phyloP scores from a whole-genome alignment of 2,888 invertebrate species.

The Neocrepidodera transversa region DNA sequence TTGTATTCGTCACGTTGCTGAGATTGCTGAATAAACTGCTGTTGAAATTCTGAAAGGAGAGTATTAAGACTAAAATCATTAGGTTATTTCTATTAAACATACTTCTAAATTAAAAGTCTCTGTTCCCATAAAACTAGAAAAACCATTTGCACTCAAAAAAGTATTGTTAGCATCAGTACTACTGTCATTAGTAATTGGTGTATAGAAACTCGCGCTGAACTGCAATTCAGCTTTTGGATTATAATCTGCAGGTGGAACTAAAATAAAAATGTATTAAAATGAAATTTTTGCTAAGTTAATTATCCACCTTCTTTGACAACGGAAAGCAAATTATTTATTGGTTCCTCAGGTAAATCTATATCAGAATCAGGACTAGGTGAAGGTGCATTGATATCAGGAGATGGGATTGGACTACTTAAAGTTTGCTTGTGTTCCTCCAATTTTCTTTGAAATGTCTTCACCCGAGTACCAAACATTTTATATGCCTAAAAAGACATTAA shows the following conservation, averaged over 20 bases:
- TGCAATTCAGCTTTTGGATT: constrained; percentile 41
- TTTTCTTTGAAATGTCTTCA: constrained; percentile 84
- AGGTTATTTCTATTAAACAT: too few relatives aligned
- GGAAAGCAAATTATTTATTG: constrained; percentile 9
- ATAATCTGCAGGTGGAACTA: constrained; percentile 30
- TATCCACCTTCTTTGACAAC: constrained; percentile 29
- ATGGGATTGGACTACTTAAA: constrained; percentile 74
- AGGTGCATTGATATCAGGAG: constrained; percentile 72
- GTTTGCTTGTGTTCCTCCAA: constrained; percentile 81
- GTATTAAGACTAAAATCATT: constrained; percentile 1
- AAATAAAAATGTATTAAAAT: constrained; percentile 18
- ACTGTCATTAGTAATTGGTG: constrained; percentile 50
- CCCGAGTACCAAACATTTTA: constrained; percentile 89
- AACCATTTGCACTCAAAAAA: constrained; percentile 61
- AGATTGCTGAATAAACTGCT: constrained; percentile 31
- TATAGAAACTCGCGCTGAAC: constrained; percentile 61
- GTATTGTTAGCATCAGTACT: constrained; percentile 21
- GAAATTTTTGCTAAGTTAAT: too few relatives aligned
- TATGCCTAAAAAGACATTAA: constrained; percentile 74
- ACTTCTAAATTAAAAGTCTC: constrained; percentile 66
- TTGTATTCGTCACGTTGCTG: constrained; percentile 19
- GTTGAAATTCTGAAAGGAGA: constrained; percentile 44
- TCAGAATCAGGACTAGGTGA: constrained; percentile 86
- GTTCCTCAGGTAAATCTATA: constrained; percentile 70
- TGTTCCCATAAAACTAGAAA: constrained; percentile 70